A percentile compares a stretch with the other conserved stretches of the same genome.
These are phyloP conservation scores for Struthidea cinerea DNA, from an alignment of 2,113 vertebrate species.

Conservation along the genomic window DNA sequence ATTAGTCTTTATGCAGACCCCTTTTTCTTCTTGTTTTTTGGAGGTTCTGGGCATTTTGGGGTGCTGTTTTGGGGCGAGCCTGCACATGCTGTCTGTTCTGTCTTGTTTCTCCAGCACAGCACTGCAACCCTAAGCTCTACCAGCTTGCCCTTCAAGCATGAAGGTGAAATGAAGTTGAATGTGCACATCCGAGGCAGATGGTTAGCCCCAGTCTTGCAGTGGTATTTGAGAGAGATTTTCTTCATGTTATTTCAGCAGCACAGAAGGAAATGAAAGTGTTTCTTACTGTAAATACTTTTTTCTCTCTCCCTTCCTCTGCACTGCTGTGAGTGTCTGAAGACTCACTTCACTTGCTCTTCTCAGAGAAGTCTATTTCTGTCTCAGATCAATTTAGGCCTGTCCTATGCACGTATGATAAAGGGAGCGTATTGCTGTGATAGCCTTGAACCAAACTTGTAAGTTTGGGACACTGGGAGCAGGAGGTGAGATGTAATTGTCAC, in stretches of 20 bases:
- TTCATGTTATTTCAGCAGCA: not conserved
- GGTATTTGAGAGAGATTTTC: not conserved
- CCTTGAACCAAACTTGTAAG: not conserved
- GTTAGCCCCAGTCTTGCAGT: not conserved
- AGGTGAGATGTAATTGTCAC: not conserved
- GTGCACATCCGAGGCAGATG: not conserved
- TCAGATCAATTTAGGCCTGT: constrained; percentile 15
- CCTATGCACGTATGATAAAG: not conserved
- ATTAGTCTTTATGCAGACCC: not conserved
- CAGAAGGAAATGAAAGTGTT: constrained; percentile 58
- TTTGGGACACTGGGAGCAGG: not conserved
- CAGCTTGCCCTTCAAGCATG: constrained; percentile 5
- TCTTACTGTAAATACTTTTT: constrained; percentile 44
- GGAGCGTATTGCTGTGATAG: not conserved
- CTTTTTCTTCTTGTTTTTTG: not conserved
- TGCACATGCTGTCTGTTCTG: not conserved
- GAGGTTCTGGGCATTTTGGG: not conserved
- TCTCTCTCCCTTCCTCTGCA: not conserved
- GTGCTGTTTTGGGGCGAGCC: not conserved
- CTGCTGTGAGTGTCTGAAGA: constrained; percentile 14
- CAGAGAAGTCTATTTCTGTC: constrained; percentile 50
- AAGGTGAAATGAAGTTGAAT: constrained; percentile 13
- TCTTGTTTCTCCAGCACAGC: not conserved
- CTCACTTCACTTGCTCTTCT: constrained; percentile 52
- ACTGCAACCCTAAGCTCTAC: not conserved